Percentiles rank a stretch among this genome's conserved stretches.
Conservation (phyloP, 1,140 invertebrate genomes). For the Drosophila baimaii region DNA sequence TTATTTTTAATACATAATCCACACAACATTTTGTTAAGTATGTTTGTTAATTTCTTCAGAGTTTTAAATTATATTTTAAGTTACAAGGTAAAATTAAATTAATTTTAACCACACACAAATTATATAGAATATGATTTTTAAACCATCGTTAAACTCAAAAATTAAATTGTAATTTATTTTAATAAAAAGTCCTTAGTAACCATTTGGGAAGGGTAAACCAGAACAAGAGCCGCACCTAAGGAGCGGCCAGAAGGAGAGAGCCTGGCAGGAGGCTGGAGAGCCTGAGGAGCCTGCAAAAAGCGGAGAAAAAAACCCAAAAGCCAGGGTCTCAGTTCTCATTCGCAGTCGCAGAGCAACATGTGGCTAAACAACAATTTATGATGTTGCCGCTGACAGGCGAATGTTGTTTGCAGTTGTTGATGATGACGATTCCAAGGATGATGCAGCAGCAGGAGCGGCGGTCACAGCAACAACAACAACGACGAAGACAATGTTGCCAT, state of each 20-base stretch:
- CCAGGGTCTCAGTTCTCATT: constrained; percentile 18
- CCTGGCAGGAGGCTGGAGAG: constrained; percentile 15
- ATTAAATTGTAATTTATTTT: neutral
- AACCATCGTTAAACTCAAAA: too few relatives aligned
- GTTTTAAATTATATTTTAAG: neutral
- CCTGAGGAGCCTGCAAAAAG: constrained; percentile 6
- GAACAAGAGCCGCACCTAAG: constrained; percentile 17
- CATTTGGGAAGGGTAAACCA: constrained; percentile 4
- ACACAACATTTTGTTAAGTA: neutral
- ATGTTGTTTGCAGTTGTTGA: constrained; percentile 82
- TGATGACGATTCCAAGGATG: constrained; percentile 83
- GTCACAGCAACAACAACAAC: constrained; percentile 22
- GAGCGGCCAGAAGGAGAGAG: constrained; percentile 5
- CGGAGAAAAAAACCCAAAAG: constrained; percentile 1
- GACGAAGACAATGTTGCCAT: constrained; percentile 40
- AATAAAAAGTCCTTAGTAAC: neutral
- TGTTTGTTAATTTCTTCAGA: neutral
- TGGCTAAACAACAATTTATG: constrained; percentile 83
- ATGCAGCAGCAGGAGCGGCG: constrained; percentile 41
- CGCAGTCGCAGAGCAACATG: constrained; percentile 66
- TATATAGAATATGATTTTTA: too few relatives aligned
- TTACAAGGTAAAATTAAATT: too few relatives aligned
- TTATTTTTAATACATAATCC: too few relatives aligned
- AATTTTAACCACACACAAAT: too few relatives aligned
- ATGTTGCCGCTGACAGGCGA: constrained; percentile 82